A percentile compares a stretch with the other conserved stretches of the same genome.
phyloP scores from a whole-genome alignment of 2,888 invertebrate genomes.

The Azorinus chamasolen region DNA sequence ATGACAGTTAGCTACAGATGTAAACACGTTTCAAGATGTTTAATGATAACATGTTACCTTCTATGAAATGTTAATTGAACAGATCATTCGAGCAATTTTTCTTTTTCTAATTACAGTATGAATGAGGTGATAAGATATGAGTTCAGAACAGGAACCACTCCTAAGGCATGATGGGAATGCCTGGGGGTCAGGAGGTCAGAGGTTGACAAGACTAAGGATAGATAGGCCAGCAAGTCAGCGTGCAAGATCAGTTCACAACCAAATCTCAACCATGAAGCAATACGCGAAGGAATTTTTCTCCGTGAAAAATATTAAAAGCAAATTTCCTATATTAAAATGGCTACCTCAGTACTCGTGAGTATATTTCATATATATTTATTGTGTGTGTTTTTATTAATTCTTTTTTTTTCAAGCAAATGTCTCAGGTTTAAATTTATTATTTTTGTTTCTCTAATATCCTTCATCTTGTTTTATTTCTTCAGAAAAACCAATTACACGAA shows the following conservation, averaged over 20 bases:
- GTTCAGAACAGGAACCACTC: slow-evolving; percentile 49
- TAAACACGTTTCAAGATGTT: no score
- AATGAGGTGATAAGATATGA: slow-evolving; percentile 48
- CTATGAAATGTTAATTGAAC: no score
- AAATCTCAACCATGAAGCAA: slow-evolving; percentile 44
- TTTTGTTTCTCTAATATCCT: no score
- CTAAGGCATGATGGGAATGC: slow-evolving; percentile 51
- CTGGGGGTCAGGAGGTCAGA: slow-evolving; percentile 30
- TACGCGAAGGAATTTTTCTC: slow-evolving; percentile 67
- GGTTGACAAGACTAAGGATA: slow-evolving; percentile 26
- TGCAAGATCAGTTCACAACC: neutral
- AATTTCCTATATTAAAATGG: slow-evolving; percentile 81
- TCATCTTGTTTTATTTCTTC: no score
- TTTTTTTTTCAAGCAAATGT: neutral
- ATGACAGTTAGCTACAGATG: no score
- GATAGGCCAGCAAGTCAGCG: slow-evolving; percentile 7
- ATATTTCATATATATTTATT: slow-evolving; percentile 10
- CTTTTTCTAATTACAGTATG: slow-evolving; percentile 41
- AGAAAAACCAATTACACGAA: no score
- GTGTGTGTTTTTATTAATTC: slow-evolving; percentile 12
- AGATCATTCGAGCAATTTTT: neutral
- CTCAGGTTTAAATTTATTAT: no score
- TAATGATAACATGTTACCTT: no score
- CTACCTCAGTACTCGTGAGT: slow-evolving; percentile 81
- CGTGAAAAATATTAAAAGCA: slow-evolving; percentile 71